These are phyloP conservation scores for Amaurobius ferox DNA, from an alignment of 2,888 invertebrate species.

Conservation along the genomic window DNA sequence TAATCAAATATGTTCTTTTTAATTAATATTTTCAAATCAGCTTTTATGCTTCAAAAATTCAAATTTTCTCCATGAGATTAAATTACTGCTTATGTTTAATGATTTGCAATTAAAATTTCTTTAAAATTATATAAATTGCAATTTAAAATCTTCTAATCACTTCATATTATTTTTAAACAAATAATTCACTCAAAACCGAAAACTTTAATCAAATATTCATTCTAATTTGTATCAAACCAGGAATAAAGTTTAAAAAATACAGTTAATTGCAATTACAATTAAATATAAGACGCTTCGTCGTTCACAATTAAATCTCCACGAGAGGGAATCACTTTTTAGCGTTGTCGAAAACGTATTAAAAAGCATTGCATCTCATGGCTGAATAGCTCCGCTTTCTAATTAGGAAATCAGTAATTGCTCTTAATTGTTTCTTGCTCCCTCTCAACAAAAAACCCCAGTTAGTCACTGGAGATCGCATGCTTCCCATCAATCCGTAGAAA, in stretches of 20 bases:
- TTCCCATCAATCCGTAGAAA: slow-evolving; percentile 14
- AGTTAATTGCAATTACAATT: slow-evolving; percentile 6
- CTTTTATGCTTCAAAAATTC: too few relatives aligned
- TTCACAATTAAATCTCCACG: neutral
- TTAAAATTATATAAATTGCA: too few relatives aligned
- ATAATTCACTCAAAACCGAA: neutral
- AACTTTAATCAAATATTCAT: slow-evolving; percentile 6
- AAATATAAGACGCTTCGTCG: slow-evolving; percentile 6
- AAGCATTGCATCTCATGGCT: slow-evolving; percentile 25
- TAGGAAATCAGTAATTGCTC: slow-evolving; percentile 59
- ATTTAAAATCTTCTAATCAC: neutral
- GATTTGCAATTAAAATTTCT: too few relatives aligned
- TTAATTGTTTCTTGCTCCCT: slow-evolving; percentile 30
- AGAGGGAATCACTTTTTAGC: slow-evolving; percentile 38
- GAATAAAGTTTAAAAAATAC: neutral
- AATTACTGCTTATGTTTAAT: too few relatives aligned
- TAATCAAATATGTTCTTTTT: too few relatives aligned
- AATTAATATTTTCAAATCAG: too few relatives aligned
- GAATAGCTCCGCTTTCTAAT: slow-evolving; percentile 45
- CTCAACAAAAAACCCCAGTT: neutral
- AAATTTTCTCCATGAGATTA: too few relatives aligned
- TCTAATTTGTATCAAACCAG: neutral
- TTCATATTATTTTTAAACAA: neutral
- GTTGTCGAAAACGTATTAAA: slow-evolving; percentile 26
- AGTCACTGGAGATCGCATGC: slow-evolving; percentile 19